Evolutionary conservation across 2,888 invertebrate genomes (phyloP), one percentile per base, ranked within the genome.

Genomic region (Eupithecia pulchellata): DNA sequence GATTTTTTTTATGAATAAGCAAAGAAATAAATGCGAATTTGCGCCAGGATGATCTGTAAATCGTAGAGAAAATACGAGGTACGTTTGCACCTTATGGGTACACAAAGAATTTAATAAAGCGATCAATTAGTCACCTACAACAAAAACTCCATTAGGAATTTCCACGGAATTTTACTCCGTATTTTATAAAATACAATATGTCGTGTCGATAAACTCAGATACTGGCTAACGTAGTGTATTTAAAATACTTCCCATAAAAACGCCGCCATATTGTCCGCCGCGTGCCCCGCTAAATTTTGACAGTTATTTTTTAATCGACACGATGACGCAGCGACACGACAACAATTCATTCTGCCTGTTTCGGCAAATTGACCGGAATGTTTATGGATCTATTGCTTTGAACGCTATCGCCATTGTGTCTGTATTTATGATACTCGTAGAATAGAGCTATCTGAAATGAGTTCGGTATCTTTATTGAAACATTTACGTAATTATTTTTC

Each of bases 351-450:
- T 73, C 71, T 66, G 81, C 80, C 82, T 79, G 81, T 85, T 84
- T 86, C 82, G 83, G 81, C 77, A 86, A 88, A 90, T 89, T 89
- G 89, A 85, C 82, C 84, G 75, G 71, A 82, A 84, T 89, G 85
- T 89, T 87, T 87, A 88, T 86, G 82, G 79, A 81, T 82, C 75
- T 75, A 79, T 80, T 73, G 76, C 67, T 77, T 76, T 73, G 75
- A 72, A 74, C 74, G 64, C 73, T 75, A 80, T 80, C 74, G 71
- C 72, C 78, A 78, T 76, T 77, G 68, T 69, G 36, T 30, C 52
- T 29, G 29, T 57, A 0, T 52, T 2, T n/a, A 20, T 60, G 58
- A 9, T 60, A n/a, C n/a, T n/a, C n/a, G n/a, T n/a, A 11, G 20
- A 47, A 30, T 60, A 34, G 4, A 11, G 34, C 30, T n/a, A 17